These are phyloP conservation scores for Forbesichthys agassizii DNA, from an alignment of 2,113 vertebrate genomes.

Conservation along the genomic window DNA sequence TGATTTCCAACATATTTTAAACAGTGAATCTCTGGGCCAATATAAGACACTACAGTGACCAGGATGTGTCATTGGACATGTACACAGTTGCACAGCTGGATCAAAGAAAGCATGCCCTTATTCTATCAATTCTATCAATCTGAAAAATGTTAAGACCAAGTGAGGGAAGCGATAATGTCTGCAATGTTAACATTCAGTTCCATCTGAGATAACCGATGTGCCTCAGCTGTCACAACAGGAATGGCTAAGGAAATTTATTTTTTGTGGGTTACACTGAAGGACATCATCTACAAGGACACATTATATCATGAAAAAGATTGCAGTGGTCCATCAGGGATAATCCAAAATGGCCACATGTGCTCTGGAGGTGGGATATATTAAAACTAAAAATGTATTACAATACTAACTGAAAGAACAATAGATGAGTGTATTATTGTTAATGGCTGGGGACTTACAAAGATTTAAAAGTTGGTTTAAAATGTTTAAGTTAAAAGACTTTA, in stretches of 20 bases:
- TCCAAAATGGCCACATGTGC: too few species aligned
- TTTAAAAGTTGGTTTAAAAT: too few species aligned
- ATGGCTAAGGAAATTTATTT: neutral
- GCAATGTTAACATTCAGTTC: constrained; percentile 5
- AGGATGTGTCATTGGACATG: constrained; percentile 18
- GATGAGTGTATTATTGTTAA: too few species aligned
- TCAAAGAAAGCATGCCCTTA: constrained; percentile 23
- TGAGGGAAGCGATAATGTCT: constrained; percentile 19
- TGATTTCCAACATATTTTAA: constrained; percentile 52
- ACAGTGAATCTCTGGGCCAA: constrained; percentile 17
- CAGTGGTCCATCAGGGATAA: too few species aligned
- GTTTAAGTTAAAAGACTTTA: too few species aligned
- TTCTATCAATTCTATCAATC: constrained; percentile 48
- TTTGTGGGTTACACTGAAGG: constrained; percentile 24
- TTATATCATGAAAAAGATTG: neutral
- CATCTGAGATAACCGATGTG: constrained; percentile 19
- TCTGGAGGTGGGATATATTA: too few species aligned
- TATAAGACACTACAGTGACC: constrained; percentile 24
- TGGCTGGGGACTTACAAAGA: too few species aligned
- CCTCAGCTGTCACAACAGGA: constrained; percentile 7
- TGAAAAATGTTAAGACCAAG: constrained; percentile 23
- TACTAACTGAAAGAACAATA: too few species aligned
- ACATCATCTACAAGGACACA: constrained; percentile 8
- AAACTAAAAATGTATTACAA: too few species aligned
- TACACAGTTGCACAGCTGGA: constrained; percentile 3